These are phyloP conservation scores for Drosophila kurseongensis DNA, from an alignment of 1,140 invertebrate species.

Conservation along the genomic window DNA sequence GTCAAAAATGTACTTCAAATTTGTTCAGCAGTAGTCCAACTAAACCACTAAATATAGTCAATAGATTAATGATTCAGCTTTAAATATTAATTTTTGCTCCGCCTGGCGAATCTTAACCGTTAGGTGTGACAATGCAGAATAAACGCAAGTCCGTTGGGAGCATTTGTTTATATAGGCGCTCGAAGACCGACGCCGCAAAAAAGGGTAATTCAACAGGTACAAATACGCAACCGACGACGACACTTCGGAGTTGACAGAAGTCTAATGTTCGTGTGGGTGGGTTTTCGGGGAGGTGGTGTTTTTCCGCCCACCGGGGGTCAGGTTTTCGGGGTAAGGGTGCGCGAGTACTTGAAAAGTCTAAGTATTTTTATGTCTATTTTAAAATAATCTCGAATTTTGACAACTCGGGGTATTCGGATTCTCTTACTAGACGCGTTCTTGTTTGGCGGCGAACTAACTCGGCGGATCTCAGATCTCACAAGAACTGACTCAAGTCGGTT, in stretches of 20 bases:
- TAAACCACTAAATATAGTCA: neutral
- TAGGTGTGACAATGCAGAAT: conserved; percentile 73
- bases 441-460: conserved; percentile 47
- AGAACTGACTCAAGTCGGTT: conserved; percentile 29
- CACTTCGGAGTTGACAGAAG: conserved; percentile 57
- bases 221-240: conserved; percentile 43
- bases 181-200: conserved; percentile 50
- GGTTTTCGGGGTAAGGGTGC: conserved; percentile 14
- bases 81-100: conserved; percentile 3
- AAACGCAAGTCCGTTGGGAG: conserved; percentile 73
- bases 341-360: conserved; percentile 40
- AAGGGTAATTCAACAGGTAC: conserved; percentile 77
- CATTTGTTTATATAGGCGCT: conserved; percentile 77
- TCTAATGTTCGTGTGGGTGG: conserved; percentile 51
- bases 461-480: conserved; percentile 15
- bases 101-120: conserved; percentile 56
- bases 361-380: conserved; percentile 34
- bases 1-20: neutral
- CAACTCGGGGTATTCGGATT: conserved; percentile 26
- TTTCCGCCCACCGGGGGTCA: conserved; percentile 20
- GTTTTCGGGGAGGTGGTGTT: neutral
- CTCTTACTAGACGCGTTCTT: conserved; percentile 35
- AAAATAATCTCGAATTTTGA: conserved; percentile 6
- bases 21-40: conserved; percentile 4
- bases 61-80: conserved; percentile 6